Conservation (phyloP, 1,140 invertebrate species). For the Meloidogyne chitwoodi region DNA sequence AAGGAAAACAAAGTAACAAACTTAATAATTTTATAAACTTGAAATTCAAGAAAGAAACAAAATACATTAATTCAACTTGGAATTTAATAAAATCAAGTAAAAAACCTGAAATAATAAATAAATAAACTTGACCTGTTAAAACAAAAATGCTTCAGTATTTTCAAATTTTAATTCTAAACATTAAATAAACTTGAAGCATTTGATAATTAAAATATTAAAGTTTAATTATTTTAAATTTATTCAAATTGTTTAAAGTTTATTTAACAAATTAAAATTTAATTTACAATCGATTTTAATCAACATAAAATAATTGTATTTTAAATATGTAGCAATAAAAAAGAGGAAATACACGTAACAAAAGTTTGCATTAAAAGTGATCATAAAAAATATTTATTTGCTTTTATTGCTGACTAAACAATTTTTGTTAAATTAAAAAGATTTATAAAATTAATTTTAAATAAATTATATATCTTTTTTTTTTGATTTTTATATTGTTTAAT, state of each 20-base stretch:
- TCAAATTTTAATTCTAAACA: too few relatives aligned
- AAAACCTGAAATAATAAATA: background rate
- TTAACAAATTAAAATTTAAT: background rate
- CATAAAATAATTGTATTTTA: background rate
- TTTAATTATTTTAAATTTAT: too few relatives aligned
- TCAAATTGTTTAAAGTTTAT: too few relatives aligned
- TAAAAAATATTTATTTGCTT: background rate
- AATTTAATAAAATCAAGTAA: background rate
- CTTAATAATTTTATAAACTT: background rate
- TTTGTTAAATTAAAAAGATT: background rate
- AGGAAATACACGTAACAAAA: background rate
- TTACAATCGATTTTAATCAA: background rate
- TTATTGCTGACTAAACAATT: background rate
- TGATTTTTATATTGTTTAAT: background rate
- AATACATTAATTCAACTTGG: background rate
- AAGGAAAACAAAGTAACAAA: too few relatives aligned
- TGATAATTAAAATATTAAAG: too few relatives aligned
- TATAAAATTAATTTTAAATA: background rate
- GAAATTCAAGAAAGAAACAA: background rate
- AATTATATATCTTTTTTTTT: background rate
- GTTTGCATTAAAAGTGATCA: background rate
- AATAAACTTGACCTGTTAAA: background rate
- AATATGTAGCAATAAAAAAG: background rate
- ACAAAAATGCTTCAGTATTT: too few relatives aligned
- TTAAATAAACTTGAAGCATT: background rate